These are phyloP conservation scores for Mesembrinibis cayennensis DNA, from an alignment of 2,113 vertebrate genomes.

Conservation along the genomic window DNA sequence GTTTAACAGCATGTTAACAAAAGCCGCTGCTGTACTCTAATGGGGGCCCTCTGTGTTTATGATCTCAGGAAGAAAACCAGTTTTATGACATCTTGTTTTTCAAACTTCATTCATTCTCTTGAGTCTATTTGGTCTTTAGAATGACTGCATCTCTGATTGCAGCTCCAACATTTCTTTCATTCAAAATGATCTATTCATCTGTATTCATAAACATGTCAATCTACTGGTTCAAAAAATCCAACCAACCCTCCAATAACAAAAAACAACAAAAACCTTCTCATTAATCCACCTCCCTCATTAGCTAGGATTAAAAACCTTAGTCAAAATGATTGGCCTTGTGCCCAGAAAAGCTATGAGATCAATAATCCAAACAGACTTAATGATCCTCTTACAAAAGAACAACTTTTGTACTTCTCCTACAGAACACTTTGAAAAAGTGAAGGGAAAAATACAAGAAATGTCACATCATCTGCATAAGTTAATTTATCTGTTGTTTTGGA, in stretches of 20 bases:
- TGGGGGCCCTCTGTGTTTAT: background rate
- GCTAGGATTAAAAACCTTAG: conserved; percentile 53
- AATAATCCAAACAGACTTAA: conserved; percentile 63
- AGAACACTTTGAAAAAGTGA: background rate
- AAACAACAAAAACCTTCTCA: conserved; percentile 9
- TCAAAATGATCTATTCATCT: conserved; percentile 23
- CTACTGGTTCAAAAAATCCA: background rate
- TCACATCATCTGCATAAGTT: conserved; percentile 16
- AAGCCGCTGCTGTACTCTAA: background rate
- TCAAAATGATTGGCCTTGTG: conserved; percentile 53
- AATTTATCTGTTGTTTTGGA: conserved; percentile 26
- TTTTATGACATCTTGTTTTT: background rate
- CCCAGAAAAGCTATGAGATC: conserved; percentile 57
- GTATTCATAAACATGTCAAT: conserved; percentile 49
- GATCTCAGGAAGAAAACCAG: background rate
- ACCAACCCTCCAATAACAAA: background rate
- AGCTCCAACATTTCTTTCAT: conserved; percentile 20
- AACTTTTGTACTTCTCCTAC: conserved; percentile 31
- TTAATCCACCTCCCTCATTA: conserved; percentile 57
- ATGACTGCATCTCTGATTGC: background rate
- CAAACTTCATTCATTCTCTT: background rate
- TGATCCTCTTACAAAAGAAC: conserved; percentile 40
- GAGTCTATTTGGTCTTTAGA: background rate
- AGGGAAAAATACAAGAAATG: background rate
- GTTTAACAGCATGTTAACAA: background rate